Evolutionary conservation across 1,140 invertebrate species (phyloP).

Genomic region (Temnothorax longispinosus): DNA sequence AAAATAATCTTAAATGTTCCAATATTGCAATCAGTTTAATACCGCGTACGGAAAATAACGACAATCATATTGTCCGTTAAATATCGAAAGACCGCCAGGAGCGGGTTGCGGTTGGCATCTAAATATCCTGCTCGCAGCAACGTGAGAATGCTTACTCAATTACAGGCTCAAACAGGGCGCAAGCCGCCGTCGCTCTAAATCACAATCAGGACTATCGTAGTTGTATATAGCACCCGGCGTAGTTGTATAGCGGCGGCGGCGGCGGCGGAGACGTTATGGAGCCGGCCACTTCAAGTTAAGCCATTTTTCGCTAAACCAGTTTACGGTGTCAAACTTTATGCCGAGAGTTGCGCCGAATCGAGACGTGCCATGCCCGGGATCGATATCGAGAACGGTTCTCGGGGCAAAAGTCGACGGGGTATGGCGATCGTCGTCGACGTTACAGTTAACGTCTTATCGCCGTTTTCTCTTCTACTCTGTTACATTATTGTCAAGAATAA

Average conservation of each 20-base stretch:
- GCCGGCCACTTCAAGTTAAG: slow-evolving; percentile 78
- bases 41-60: slow-evolving; percentile 12
- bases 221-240: slow-evolving; percentile 55
- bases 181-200: slow-evolving; percentile 77
- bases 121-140: slow-evolving; percentile 43
- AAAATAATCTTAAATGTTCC: neutral
- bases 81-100: slow-evolving; percentile 14
- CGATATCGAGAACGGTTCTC: slow-evolving; percentile 69
- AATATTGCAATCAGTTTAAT: neutral
- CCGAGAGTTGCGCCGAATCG: slow-evolving; percentile 56
- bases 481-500: neutral
- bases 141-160: slow-evolving; percentile 73
- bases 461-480: neutral
- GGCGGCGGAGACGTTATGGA: slow-evolving; percentile 64
- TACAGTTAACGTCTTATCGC: slow-evolving; percentile 17
- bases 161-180: slow-evolving; percentile 79
- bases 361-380: slow-evolving; percentile 62
- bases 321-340: slow-evolving; percentile 82
- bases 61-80: slow-evolving; percentile 23
- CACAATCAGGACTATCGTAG: slow-evolving; percentile 71
- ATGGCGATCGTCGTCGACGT: slow-evolving; percentile 34
- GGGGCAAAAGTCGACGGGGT: slow-evolving; percentile 10
- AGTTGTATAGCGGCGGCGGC: slow-evolving; percentile 24
- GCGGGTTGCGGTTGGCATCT: slow-evolving; percentile 29
- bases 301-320: slow-evolving; percentile 84